Percentiles rank a stretch among this genome's conserved stretches.
Conservation (phyloP, 1,140 invertebrate species). For the Onthophagus taurus region DNA sequence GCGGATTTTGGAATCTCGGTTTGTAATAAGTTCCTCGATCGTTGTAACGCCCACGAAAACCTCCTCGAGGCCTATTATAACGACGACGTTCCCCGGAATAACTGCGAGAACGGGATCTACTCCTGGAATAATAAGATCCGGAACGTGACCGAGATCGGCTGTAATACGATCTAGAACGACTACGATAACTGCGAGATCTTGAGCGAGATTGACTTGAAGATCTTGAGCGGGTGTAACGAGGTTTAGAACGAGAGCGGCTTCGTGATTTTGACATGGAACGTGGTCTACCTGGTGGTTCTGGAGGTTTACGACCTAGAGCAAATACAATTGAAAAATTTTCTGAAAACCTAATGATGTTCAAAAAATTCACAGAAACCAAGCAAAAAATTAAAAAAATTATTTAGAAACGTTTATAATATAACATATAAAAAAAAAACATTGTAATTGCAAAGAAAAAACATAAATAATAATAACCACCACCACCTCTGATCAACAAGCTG, state of each 20-base stretch:
- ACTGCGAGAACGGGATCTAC: constrained; percentile 52
- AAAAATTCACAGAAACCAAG: not conserved
- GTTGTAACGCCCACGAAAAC: constrained; percentile 48
- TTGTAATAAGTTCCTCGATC: constrained; percentile 68
- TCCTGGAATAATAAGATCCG: constrained; percentile 48
- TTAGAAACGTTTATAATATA: not conserved
- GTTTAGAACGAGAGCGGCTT: constrained; percentile 29
- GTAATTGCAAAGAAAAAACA: constrained; percentile 1
- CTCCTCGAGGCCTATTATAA: constrained; percentile 37
- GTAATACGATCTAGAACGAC: constrained; percentile 37
- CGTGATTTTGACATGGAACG: constrained; percentile 30
- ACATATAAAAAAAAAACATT: not conserved
- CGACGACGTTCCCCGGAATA: constrained; percentile 49
- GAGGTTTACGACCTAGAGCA: constrained; percentile 37
- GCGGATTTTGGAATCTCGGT: constrained; percentile 53
- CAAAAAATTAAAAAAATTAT: not conserved
- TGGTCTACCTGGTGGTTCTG: constrained; percentile 37
- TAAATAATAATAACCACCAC: constrained; percentile 6
- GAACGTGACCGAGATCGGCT: constrained; percentile 40
- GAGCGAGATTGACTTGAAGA: constrained; percentile 32
- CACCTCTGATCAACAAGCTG: constrained; percentile 12
- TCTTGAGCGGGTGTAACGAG: constrained; percentile 28
- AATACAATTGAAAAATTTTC: constrained; percentile 1
- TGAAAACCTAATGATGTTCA: constrained; percentile 10
- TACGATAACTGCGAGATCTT: constrained; percentile 33